Evolutionary conservation across 2,113 vertebrate genomes (phyloP).

Genomic region (Craseonycteris thonglongyai): DNA sequence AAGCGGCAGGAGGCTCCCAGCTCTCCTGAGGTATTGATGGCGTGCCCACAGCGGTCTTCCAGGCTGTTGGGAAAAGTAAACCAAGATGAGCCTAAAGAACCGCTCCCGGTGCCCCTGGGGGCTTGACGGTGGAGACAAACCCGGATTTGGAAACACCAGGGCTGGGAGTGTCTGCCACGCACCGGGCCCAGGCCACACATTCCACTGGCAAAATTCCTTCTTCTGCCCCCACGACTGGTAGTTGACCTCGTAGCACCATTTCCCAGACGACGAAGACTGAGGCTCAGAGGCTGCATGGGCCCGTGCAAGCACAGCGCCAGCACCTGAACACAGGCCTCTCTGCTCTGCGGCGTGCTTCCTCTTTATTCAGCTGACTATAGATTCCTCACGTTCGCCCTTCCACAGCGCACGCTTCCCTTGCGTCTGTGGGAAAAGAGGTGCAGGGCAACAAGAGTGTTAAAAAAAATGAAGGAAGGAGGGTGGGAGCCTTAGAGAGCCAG

Average conservation of each 20-base stretch:
- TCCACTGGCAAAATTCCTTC: rapidly evolving
- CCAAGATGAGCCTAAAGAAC: background rate
- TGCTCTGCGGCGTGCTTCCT: too few species aligned
- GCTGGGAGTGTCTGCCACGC: too few species aligned
- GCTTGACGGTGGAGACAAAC: background rate
- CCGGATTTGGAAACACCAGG: background rate
- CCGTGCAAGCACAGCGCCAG: background rate
- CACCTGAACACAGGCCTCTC: background rate
- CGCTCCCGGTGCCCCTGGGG: background rate
- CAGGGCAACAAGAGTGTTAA: background rate
- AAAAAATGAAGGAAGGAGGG: background rate
- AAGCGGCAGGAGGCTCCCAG: background rate
- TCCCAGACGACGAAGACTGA: background rate
- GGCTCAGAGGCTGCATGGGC: background rate
- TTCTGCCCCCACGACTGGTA: background rate
- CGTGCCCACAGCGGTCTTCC: background rate
- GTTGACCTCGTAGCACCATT: background rate
- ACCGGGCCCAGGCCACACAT: too few species aligned
- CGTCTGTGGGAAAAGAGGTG: too few species aligned
- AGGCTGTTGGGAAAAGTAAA: background rate
- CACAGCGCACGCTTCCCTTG: too few species aligned
- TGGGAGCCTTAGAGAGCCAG: background rate
- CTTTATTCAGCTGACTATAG: background rate
- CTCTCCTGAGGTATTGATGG: background rate
- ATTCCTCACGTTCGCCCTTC: background rate